Conservation (phyloP, 2,797 vertebrate species). For the Myiothlypis chrysogaster region DNA sequence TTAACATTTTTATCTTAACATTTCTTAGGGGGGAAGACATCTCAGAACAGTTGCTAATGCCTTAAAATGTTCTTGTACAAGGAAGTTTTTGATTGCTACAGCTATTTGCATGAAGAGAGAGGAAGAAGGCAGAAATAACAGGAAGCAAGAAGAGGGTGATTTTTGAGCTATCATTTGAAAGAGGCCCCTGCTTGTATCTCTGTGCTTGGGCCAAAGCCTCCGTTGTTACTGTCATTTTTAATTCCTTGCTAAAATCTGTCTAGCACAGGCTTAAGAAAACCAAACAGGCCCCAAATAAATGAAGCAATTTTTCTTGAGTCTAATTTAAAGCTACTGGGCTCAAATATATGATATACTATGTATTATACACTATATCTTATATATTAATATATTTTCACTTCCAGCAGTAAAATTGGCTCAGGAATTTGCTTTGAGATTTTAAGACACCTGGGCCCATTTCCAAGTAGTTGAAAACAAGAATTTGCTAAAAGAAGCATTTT, state of each 20-base stretch:
- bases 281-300: neutral
- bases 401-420: neutral
- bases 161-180: neutral
- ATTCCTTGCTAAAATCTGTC: neutral
- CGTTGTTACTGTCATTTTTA: neutral
- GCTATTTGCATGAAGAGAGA: neutral
- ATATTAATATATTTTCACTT: neutral
- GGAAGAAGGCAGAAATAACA: neutral
- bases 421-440: neutral
- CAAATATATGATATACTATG: neutral
- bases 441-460: neutral
- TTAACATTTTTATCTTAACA: too few species aligned
- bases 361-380: neutral
- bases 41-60: neutral
- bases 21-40: neutral
- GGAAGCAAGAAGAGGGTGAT: neutral
- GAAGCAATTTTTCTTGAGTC: neutral
- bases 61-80: neutral
- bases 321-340: neutral
- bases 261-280: neutral
- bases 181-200: fast-evolving
- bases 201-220: neutral
- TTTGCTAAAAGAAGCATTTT: neutral
- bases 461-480: neutral
- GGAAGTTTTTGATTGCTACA: neutral